Evolutionary conservation across 2,888 invertebrate species (phyloP).

Genomic region (Trichopoda pennipes): DNA sequence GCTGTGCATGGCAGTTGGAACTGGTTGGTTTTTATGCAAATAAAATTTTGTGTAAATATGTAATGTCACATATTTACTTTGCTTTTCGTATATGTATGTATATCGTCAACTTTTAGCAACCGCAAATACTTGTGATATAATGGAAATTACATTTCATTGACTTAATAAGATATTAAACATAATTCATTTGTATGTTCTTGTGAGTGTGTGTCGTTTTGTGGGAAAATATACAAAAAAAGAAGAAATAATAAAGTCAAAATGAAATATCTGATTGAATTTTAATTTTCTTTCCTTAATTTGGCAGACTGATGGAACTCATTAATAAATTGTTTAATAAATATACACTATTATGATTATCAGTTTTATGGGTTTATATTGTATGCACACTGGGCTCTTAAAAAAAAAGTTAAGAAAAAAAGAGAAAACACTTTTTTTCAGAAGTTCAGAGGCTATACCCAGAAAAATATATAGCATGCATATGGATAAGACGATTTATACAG

Average conservation of each 20-base stretch:
- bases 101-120: too few species aligned
- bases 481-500: too few species aligned
- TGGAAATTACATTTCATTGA: slow-evolving; percentile 25
- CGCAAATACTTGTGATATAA: slow-evolving; percentile 7
- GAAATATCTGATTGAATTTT: slow-evolving; percentile 29
- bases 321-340: slow-evolving; percentile 31
- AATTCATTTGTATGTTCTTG: neutral
- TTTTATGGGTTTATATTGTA: neutral
- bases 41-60: too few species aligned
- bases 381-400: neutral
- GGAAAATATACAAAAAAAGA: too few species aligned
- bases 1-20: too few species aligned
- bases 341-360: neutral
- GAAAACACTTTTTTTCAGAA: too few species aligned
- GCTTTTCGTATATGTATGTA: neutral
- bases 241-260: too few species aligned
- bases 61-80: too few species aligned
- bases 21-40: too few species aligned
- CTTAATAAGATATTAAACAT: slow-evolving; percentile 43
- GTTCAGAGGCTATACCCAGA: too few species aligned
- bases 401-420: too few species aligned
- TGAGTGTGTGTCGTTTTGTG: neutral
- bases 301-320: slow-evolving; percentile 36
- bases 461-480: too few species aligned
- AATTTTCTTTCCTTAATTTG: neutral